phyloP scores from a whole-genome alignment of 2,888 invertebrate genomes.

The Cyrtodaria siliqua region DNA sequence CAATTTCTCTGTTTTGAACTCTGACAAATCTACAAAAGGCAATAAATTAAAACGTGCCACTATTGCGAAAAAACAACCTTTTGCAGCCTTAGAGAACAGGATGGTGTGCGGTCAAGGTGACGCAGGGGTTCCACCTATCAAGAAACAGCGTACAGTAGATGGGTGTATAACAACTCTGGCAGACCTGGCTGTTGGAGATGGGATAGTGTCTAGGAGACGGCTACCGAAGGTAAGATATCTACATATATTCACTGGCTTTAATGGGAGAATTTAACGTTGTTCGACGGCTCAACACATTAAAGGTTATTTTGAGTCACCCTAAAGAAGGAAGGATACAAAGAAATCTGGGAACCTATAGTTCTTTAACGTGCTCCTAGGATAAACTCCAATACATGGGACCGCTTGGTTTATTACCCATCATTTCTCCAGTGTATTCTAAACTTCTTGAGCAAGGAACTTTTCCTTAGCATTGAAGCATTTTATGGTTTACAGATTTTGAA shows the following conservation, averaged over 20 bases:
- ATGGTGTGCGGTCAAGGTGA: background rate
- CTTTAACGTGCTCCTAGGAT: too few relatives aligned
- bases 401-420: too few relatives aligned
- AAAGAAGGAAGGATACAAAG: too few relatives aligned
- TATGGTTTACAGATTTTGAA: too few relatives aligned
- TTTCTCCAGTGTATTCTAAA: too few relatives aligned
- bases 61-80: background rate
- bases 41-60: background rate
- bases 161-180: constrained; percentile 38
- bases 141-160: constrained; percentile 38
- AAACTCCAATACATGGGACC: too few relatives aligned
- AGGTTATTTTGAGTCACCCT: too few relatives aligned
- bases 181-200: constrained; percentile 69
- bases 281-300: too few relatives aligned
- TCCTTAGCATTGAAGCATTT: too few relatives aligned
- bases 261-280: too few relatives aligned
- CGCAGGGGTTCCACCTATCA: constrained; percentile 34
- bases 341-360: too few relatives aligned
- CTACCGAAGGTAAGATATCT: constrained; percentile 72
- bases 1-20: constrained; percentile 7
- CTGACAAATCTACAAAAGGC: background rate
- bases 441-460: too few relatives aligned
- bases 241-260: background rate
- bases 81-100: constrained; percentile 17
- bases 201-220: constrained; percentile 72